Evolutionary conservation across 2,888 invertebrate genomes (phyloP), one percentile per base, ranked within the genome.

Genomic region (Drosophila nigritarsus): DNA sequence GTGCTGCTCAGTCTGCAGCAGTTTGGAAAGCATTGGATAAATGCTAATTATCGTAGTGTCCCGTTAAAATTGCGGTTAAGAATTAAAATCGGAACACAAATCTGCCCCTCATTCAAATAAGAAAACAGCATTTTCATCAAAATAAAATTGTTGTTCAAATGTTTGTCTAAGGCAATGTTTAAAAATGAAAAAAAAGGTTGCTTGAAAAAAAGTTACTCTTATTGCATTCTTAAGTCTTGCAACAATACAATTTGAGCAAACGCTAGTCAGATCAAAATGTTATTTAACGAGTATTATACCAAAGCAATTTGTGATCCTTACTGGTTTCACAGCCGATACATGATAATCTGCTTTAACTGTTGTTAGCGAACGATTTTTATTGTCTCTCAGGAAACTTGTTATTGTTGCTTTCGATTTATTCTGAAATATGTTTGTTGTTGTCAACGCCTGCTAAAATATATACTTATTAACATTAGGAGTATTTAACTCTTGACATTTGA

Each of bases 401-500:
- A 24, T 51, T 69, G 66, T 68, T 68, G 49, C 20, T 71, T 29
- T 58, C 49, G 50, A 56, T 66, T 56, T 62, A 54, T 45, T 55
- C 13, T 51, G n/a, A 30, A 20, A 20, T 49, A 3, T 8, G 62
- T 58, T 59, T 70, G 58, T 65, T 67, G 71, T 68, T 76, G 73
- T 67, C 45, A 34, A 53, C 64, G 54, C 62, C 67, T 65, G 56
- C 66, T 74, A 62, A 78, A 73, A 63, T 66, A 30, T 63, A 68
- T 78, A 72, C 67, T 65, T 73, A 75, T 83, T 83, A 75, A 67
- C 63, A 77, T 77, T 75, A 77, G 71, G 54, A 58, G 20, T 38
- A 77, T 65, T 81, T 73, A 77, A 88, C 86, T 75, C 42, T 71
- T 85, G 85, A 75, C 88, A 85, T 85, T 85, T 88, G 53, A 56